Conservation (phyloP, 2,797 vertebrate species). For the Onychomys arenicola region DNA sequence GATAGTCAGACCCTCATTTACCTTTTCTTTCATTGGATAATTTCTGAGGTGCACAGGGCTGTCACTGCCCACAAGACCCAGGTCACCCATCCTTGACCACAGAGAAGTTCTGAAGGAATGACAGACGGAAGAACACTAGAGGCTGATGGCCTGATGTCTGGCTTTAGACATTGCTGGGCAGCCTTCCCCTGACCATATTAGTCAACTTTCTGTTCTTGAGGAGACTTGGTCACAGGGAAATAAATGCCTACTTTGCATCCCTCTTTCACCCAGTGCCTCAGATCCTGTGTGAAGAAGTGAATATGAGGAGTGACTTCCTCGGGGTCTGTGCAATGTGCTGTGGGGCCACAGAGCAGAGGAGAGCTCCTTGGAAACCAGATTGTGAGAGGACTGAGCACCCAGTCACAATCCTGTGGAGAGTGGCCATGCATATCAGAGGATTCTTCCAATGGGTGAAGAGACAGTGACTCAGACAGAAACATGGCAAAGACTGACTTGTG, state of each 20-base stretch:
- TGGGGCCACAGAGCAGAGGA: fast-evolving
- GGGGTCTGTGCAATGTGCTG: neutral
- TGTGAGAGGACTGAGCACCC: neutral
- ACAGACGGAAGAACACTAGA: neutral
- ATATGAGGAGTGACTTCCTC: too few relatives aligned
- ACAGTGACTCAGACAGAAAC: neutral
- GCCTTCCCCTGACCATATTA: neutral
- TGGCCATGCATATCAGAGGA: fast-evolving
- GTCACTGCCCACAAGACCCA: neutral
- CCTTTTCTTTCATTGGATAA: neutral
- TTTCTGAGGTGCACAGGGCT: neutral
- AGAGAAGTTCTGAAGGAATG: neutral
- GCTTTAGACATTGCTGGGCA: neutral
- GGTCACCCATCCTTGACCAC: neutral
- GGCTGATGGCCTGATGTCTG: neutral
- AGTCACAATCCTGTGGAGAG: fast-evolving
- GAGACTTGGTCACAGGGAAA: fast-evolving
- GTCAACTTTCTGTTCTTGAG: neutral
- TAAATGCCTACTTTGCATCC: fast-evolving
- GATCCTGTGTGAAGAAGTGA: neutral
- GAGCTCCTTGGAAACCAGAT: neutral
- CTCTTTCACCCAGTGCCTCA: fast-evolving
- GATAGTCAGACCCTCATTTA: neutral
- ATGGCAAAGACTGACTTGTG: neutral
- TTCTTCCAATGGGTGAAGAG: fast-evolving